A percentile compares a stretch with the other conserved stretches of the same genome.
Conservation (phyloP, 2,888 invertebrate genomes). For the Drosophila dives region DNA sequence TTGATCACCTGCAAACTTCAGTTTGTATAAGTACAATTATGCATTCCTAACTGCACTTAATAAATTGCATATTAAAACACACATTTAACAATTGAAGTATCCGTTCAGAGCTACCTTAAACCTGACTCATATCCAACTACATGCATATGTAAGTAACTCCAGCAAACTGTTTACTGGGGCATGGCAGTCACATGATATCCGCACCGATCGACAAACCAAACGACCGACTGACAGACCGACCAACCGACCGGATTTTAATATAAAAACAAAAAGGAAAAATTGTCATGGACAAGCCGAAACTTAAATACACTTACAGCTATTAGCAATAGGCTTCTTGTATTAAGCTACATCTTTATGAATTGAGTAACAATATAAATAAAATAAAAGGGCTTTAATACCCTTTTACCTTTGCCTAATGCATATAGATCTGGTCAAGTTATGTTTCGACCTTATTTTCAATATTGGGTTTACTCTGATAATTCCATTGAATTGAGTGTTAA, state of each 20-base stretch:
- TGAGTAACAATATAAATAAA: not conserved
- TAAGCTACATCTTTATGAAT: not conserved
- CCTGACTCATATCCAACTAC: conserved; percentile 17
- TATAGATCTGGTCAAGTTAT: not conserved
- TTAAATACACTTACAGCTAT: conserved; percentile 7
- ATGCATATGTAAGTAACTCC: conserved; percentile 33
- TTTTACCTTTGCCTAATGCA: not conserved
- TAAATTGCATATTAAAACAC: conserved; percentile 46
- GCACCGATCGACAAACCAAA: conserved; percentile 27
- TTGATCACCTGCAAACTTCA: not conserved
- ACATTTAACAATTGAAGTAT: conserved; percentile 1
- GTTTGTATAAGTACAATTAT: conserved; percentile 12
- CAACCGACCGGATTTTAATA: conserved; percentile 54
- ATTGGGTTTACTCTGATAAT: not conserved
- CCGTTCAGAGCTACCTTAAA: not conserved
- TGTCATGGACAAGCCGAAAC: not conserved
- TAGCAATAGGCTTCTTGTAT: not conserved
- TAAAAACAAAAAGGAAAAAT: conserved; percentile 32
- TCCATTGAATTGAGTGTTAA: not conserved
- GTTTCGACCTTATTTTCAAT: not conserved
- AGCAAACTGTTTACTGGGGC: conserved; percentile 50
- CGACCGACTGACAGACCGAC: conserved; percentile 43
- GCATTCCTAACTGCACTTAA: conserved; percentile 41
- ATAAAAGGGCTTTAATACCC: not conserved
- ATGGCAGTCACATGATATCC: conserved; percentile 66